phyloP scores from a whole-genome alignment of 2,113 vertebrate species.

The Gavialis gangeticus region DNA sequence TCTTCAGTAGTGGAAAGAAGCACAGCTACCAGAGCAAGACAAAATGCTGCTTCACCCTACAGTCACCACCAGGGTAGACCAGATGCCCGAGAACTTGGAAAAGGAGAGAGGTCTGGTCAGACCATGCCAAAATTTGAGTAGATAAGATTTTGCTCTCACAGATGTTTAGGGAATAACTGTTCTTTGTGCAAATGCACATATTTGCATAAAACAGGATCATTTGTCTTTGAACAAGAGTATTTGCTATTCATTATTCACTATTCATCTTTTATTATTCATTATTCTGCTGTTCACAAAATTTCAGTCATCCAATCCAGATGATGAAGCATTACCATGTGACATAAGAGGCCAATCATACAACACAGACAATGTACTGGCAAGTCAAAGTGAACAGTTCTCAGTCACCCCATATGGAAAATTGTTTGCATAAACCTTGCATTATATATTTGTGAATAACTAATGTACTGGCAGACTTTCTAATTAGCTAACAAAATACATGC shows the following conservation, averaged over 20 bases:
- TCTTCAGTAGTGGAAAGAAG: not conserved
- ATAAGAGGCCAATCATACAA: not conserved
- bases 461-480: not conserved
- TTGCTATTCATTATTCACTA: not conserved
- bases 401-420: not conserved
- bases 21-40: not conserved
- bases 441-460: not conserved
- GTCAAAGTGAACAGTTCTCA: not conserved
- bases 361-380: not conserved
- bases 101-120: not conserved
- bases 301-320: not conserved
- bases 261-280: not conserved
- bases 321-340: not conserved
- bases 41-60: not conserved
- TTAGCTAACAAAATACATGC: not conserved
- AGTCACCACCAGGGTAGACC: not conserved
- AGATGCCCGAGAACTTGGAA: not conserved
- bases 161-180: not conserved
- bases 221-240: not conserved
- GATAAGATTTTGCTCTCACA: not conserved
- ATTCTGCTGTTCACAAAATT: not conserved
- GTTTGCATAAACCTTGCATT: not conserved
- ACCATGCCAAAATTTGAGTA: not conserved
- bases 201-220: not conserved
- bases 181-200: not conserved